phyloP scores from a whole-genome alignment of 2,113 vertebrate genomes.

The Vulpes lagopus region DNA sequence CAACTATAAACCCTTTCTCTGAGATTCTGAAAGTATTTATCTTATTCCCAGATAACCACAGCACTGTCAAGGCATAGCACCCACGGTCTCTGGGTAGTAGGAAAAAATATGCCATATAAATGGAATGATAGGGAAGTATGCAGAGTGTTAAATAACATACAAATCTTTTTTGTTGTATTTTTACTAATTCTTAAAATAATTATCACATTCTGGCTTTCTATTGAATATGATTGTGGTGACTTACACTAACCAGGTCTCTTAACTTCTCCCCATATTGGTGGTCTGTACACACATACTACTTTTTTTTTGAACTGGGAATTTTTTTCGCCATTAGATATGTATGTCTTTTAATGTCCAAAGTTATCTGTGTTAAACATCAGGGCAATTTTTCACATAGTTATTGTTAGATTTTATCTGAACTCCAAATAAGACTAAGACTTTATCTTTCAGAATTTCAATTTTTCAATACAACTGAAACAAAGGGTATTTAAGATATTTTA shows the following conservation, averaged over 20 bases:
- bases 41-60: not conserved
- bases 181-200: conserved; percentile 6
- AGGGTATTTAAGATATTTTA: conserved; percentile 60
- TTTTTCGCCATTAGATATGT: not conserved
- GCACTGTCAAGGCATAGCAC: not conserved
- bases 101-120: not conserved
- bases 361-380: not conserved
- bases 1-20: not conserved
- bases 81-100: not conserved
- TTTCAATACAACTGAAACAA: conserved; percentile 72
- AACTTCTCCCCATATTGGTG: not conserved
- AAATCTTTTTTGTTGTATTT: not conserved
- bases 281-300: not conserved
- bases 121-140: not conserved
- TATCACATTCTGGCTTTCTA: not conserved
- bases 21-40: not conserved
- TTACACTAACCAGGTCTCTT: not conserved
- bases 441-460: conserved; percentile 67
- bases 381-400: not conserved
- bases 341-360: not conserved
- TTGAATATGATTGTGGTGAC: not conserved
- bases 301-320: not conserved
- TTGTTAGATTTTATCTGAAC: not conserved
- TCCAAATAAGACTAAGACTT: conserved; percentile 72
- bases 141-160: not conserved